Evolutionary conservation across 2,113 vertebrate species (phyloP).

Genomic region (Prietella phreatophila): DNA sequence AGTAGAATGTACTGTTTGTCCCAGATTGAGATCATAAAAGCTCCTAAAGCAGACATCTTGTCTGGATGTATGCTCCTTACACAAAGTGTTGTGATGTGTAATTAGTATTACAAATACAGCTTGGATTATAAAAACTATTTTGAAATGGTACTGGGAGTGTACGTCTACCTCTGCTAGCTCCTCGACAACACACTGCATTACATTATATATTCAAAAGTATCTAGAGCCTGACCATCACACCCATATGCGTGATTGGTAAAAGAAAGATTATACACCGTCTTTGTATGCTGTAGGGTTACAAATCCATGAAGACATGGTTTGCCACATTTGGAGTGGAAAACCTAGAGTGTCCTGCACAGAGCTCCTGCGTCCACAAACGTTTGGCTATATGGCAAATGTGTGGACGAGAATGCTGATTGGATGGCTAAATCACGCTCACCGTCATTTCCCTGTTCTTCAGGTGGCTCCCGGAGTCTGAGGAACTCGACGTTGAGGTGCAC

Average conservation of each 20-base stretch:
- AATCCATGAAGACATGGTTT: neutral
- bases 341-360: neutral
- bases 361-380: neutral
- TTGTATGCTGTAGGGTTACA: neutral
- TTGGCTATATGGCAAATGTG: neutral
- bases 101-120: too few relatives aligned
- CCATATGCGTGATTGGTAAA: too few relatives aligned
- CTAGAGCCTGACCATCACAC: neutral
- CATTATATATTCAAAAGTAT: neutral
- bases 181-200: neutral
- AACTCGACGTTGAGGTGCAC: slow-evolving; percentile 93
- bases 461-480: slow-evolving; percentile 83
- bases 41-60: neutral
- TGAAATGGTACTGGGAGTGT: neutral
- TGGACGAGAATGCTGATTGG: neutral
- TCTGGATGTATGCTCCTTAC: neutral
- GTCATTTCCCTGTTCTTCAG: slow-evolving; percentile 83
- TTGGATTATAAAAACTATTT: too few relatives aligned
- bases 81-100: neutral
- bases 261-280: too few relatives aligned
- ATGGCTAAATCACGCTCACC: slow-evolving; percentile 64
- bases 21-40: neutral
- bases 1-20: neutral
- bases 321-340: too few relatives aligned
- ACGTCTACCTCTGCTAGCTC: neutral